Evolutionary conservation across 30 jellyfish, hydroid and myxozoan species (phyloP).

Genomic region (Hydra vulgaris): DNA sequence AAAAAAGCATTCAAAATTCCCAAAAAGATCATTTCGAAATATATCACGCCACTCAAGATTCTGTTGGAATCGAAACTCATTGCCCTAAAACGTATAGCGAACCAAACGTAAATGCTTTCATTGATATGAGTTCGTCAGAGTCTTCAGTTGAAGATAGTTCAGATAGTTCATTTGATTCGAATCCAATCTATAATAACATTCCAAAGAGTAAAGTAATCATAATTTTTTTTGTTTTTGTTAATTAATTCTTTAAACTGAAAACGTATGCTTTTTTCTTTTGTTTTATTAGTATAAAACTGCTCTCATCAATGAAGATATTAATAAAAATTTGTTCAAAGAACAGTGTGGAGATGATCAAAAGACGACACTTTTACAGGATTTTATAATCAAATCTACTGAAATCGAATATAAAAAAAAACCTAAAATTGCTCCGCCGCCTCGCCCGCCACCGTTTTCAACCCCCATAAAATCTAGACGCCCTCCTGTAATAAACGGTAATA

Average conservation of each 20-base stretch:
- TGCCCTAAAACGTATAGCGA: constrained; percentile 13
- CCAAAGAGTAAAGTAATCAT: not conserved
- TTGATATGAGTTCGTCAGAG: not conserved
- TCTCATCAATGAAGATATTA: not conserved
- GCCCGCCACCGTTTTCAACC: constrained; percentile 19
- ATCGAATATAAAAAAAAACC: no score
- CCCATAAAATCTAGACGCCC: not conserved
- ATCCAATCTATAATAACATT: no score
- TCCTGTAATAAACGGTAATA: not conserved
- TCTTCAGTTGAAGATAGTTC: not conserved
- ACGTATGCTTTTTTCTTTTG: not conserved
- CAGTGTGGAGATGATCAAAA: no score
- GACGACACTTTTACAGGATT: no score
- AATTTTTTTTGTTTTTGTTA: no score
- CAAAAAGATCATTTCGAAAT: not conserved
- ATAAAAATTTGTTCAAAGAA: no score
- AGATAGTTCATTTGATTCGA: not conserved
- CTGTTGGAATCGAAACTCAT: not conserved
- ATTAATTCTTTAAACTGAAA: not conserved
- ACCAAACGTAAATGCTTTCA: constrained; percentile 12
- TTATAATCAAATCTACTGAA: no score
- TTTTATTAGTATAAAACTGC: not conserved
- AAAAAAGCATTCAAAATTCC: not conserved
- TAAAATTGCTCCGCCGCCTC: not conserved
- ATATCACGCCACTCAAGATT: not conserved